Evolutionary conservation across 2,797 vertebrate species (phyloP).

Genomic region (Rhinophrynus dorsalis): DNA sequence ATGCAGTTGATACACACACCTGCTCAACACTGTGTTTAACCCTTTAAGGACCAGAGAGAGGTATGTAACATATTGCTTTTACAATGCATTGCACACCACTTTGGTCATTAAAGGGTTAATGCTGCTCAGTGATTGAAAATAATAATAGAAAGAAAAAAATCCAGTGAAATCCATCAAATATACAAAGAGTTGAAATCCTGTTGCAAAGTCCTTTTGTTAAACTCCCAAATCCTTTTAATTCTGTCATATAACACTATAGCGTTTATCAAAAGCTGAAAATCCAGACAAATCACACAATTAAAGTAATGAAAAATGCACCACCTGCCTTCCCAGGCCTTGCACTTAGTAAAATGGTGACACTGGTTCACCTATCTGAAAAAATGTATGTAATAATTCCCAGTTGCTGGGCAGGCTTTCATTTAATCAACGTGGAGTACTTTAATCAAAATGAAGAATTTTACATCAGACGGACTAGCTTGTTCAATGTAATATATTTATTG

Average conservation of each 20-base stretch:
- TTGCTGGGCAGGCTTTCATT: slow-evolving; percentile 41
- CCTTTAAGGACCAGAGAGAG: too few relatives aligned
- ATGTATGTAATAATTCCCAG: slow-evolving; percentile 34
- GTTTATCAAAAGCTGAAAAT: slow-evolving; percentile 80
- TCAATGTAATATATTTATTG: slow-evolving; percentile 32
- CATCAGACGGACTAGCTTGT: not conserved
- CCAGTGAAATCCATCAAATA: slow-evolving; percentile 73
- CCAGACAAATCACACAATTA: slow-evolving; percentile 82
- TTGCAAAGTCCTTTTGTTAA: slow-evolving; percentile 76
- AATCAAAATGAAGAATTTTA: slow-evolving; percentile 28
- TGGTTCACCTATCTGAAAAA: slow-evolving; percentile 45
- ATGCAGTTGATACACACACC: slow-evolving; percentile 68
- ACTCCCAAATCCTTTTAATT: slow-evolving; percentile 83
- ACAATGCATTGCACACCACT: too few relatives aligned
- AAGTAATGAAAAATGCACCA: slow-evolving; percentile 78
- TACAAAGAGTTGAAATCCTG: slow-evolving; percentile 76
- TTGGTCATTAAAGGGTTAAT: slow-evolving; percentile 44
- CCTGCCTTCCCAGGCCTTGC: slow-evolving; percentile 64
- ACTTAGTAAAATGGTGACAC: slow-evolving; percentile 61
- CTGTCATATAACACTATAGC: slow-evolving; percentile 76
- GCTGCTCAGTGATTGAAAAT: slow-evolving; percentile 67
- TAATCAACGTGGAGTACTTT: slow-evolving; percentile 45
- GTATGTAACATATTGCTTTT: too few relatives aligned
- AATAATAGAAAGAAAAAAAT: slow-evolving; percentile 56
- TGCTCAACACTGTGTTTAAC: slow-evolving; percentile 64